phyloP scores from a whole-genome alignment of 2,888 invertebrate species.

The Morinoia aosen region DNA sequence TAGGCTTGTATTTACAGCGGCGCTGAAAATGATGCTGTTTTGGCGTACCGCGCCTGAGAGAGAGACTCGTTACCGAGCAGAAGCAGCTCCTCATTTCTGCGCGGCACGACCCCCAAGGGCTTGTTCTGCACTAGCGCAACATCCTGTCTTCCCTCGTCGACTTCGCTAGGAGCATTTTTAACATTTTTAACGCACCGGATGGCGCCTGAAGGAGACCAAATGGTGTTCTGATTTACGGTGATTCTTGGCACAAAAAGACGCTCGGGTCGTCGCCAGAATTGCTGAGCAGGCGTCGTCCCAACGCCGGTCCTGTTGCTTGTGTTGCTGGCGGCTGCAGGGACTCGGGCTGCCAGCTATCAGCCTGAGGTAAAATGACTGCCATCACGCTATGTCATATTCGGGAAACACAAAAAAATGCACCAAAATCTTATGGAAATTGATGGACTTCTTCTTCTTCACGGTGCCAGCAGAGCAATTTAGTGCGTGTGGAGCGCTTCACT shows the following conservation, averaged over 20 bases:
- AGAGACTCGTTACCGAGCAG: neutral
- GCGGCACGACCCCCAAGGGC: neutral
- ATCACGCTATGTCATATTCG: constrained; percentile 42
- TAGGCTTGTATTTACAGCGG: neutral
- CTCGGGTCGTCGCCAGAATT: constrained; percentile 30
- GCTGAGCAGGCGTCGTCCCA: neutral
- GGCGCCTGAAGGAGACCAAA: constrained; percentile 48
- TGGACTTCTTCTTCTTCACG: neutral
- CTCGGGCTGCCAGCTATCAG: constrained; percentile 8
- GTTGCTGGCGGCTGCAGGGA: neutral
- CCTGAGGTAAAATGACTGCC: constrained; percentile 26
- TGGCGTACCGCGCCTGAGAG: neutral
- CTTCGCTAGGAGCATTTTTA: constrained; percentile 23
- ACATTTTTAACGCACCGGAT: constrained; percentile 47
- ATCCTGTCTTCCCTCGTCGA: constrained; percentile 30
- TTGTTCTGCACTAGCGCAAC: neutral
- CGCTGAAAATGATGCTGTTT: neutral
- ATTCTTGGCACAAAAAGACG: neutral
- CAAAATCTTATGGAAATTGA: constrained; percentile 8
- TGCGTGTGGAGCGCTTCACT: neutral
- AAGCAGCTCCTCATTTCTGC: neutral
- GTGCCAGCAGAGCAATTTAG: neutral
- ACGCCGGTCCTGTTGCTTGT: neutral
- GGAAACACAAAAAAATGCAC: constrained; percentile 19
- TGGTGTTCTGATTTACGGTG: constrained; percentile 49